A percentile compares a stretch with the other conserved stretches of the same genome.
These are phyloP conservation scores for Dolichopus griseipennis DNA, from an alignment of 2,888 invertebrate genomes.

Conservation along the genomic window DNA sequence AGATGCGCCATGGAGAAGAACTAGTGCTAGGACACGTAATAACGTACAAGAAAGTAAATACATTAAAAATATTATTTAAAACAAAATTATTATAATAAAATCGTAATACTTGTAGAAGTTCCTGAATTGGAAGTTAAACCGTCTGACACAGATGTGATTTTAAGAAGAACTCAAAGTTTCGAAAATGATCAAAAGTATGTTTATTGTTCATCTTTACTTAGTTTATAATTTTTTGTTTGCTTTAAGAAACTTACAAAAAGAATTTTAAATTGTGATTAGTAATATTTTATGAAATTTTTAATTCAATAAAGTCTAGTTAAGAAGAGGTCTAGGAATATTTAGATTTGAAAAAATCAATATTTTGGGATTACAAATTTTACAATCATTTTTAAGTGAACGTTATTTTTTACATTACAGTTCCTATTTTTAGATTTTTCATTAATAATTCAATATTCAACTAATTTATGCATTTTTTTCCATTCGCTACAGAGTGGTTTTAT, in stretches of 20 bases:
- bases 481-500: no score
- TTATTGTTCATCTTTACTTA: constrained; percentile 4
- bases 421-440: no score
- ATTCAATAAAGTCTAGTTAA: no score
- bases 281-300: no score
- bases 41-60: constrained; percentile 46
- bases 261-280: neutral
- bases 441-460: no score
- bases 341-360: no score
- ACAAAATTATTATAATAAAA: constrained; percentile 9
- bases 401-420: no score
- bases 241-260: neutral
- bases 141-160: constrained; percentile 55
- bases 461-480: no score
- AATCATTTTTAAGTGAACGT: no score
- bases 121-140: constrained; percentile 47
- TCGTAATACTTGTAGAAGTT: constrained; percentile 42
- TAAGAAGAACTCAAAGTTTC: constrained; percentile 77
- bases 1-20: constrained; percentile 58
- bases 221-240: neutral
- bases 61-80: constrained; percentile 34
- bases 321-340: no score
- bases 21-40: constrained; percentile 48
- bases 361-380: no score
- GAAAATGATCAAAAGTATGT: constrained; percentile 84